Conservation (phyloP, 1,140 invertebrate species). For the Trichomalopsis sarcophagae region DNA sequence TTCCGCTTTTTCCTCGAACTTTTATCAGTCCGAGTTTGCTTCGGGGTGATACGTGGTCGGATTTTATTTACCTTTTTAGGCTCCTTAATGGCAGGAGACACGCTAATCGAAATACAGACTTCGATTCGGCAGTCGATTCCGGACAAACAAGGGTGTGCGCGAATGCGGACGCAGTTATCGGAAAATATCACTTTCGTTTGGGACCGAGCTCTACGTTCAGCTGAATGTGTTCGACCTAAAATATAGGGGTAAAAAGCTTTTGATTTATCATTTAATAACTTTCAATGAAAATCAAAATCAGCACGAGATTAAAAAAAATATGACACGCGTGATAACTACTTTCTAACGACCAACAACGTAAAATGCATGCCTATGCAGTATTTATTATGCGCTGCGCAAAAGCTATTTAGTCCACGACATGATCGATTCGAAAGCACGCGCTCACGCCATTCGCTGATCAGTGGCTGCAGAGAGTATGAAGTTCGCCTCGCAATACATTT, state of each 20-base stretch:
- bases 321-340: not conserved
- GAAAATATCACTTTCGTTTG: slow-evolving; percentile 56
- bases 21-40: not conserved
- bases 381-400: slow-evolving; percentile 9
- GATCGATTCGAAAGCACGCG: slow-evolving; percentile 50
- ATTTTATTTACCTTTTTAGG: slow-evolving; percentile 14
- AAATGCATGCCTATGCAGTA: slow-evolving; percentile 9
- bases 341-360: slow-evolving; percentile 19
- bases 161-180: slow-evolving; percentile 42
- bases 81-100: not conserved
- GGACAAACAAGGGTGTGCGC: slow-evolving; percentile 56
- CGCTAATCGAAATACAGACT: slow-evolving; percentile 55
- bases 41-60: not conserved
- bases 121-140: slow-evolving; percentile 58
- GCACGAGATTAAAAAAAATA: not conserved
- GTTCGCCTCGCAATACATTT: not conserved
- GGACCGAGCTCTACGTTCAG: no score
- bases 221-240: no score
- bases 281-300: slow-evolving; percentile 7
- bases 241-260: not conserved
- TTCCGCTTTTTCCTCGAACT: not conserved
- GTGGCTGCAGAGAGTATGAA: slow-evolving; percentile 39
- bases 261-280: not conserved
- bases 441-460: slow-evolving; percentile 63
- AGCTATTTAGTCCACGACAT: slow-evolving; percentile 52